Percentiles rank a stretch among this genome's conserved stretches.
Evolutionary conservation across 2,797 vertebrate species (phyloP).

Genomic region (Parauchenoglanis ngamensis): DNA sequence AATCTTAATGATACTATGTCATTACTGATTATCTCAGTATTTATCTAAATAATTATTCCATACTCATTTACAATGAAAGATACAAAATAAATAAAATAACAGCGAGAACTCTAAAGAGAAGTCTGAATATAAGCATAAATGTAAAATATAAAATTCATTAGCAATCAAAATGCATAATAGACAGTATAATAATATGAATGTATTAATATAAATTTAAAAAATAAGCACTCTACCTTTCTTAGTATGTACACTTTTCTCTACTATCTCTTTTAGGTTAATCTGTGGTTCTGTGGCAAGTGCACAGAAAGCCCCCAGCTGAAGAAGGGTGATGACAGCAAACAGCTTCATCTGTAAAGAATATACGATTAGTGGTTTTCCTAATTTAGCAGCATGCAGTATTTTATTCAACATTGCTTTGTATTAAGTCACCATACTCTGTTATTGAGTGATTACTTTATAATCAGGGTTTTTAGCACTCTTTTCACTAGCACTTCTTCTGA

Average conservation of each 20-base stretch:
- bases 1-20: not conserved
- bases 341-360: constrained; percentile 41
- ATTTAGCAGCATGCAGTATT: not conserved
- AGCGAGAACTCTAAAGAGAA: not conserved
- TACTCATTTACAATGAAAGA: not conserved
- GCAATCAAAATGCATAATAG: not conserved
- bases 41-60: not conserved
- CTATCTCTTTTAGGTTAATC: constrained; percentile 31
- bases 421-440: not conserved
- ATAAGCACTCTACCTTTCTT: constrained; percentile 12
- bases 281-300: constrained; percentile 8
- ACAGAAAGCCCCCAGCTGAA: constrained; percentile 36
- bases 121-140: no score
- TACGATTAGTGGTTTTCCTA: not conserved
- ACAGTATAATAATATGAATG: not conserved
- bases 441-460: not conserved
- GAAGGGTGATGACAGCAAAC: constrained; percentile 29
- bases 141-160: not conserved
- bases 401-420: constrained; percentile 5
- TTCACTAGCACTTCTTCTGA: not conserved
- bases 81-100: not conserved
- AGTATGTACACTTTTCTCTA: constrained; percentile 11
- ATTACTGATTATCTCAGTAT: not conserved
- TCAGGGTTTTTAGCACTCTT: not conserved
- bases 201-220: not conserved